phyloP scores from a whole-genome alignment of 2,888 invertebrate species.

The Leptinotarsa rubiginosa region DNA sequence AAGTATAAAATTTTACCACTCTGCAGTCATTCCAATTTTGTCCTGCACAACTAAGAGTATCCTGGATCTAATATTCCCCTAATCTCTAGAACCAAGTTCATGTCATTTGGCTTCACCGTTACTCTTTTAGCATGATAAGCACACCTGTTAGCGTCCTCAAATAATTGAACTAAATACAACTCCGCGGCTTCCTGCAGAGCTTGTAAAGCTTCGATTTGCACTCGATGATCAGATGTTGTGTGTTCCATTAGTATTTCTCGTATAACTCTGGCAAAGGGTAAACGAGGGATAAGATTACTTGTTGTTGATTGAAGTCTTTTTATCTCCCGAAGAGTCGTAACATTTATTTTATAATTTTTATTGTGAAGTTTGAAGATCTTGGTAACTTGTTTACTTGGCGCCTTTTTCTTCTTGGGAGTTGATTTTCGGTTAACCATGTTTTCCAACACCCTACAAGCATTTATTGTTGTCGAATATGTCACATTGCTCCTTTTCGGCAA shows the following conservation, averaged over 20 bases:
- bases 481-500: too few species aligned
- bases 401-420: conserved; percentile 3
- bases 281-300: conserved; percentile 63
- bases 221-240: conserved; percentile 47
- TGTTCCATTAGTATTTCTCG: conserved; percentile 63
- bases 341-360: conserved; percentile 16
- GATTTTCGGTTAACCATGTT: conserved; percentile 24
- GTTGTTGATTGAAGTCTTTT: conserved; percentile 55
- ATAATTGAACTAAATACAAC: conserved; percentile 67
- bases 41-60: not conserved
- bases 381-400: not conserved
- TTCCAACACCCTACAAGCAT: not conserved
- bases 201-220: conserved; percentile 64
- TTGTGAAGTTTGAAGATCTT: not conserved
- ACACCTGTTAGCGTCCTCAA: conserved; percentile 67
- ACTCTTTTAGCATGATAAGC: conserved; percentile 66
- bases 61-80: conserved; percentile 55
- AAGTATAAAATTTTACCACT: not conserved
- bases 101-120: conserved; percentile 67
- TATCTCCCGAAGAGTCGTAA: conserved; percentile 53
- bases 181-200: conserved; percentile 69
- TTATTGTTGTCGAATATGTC: not conserved
- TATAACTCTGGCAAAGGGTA: conserved; percentile 66
- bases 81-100: conserved; percentile 64
- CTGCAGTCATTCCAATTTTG: not conserved